phyloP scores from a whole-genome alignment of 2,797 vertebrate species.

The Gallirallus australis region DNA sequence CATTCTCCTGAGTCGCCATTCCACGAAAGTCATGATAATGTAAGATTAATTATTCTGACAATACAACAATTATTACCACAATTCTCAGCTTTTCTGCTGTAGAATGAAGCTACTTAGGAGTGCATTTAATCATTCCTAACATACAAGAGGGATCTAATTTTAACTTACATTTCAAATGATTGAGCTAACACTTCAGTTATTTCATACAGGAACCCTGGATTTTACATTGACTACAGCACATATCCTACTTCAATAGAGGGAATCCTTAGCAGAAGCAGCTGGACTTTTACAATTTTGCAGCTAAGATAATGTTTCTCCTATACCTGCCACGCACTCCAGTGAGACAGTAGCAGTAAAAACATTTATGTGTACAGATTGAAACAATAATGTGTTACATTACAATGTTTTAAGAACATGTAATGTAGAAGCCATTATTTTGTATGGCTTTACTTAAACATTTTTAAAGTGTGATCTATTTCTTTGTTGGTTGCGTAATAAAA shows the following conservation, averaged over 20 bases:
- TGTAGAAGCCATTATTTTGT: neutral
- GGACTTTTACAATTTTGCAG: neutral
- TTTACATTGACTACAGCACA: neutral
- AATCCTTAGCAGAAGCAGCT: neutral
- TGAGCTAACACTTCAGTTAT: neutral
- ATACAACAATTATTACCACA: neutral
- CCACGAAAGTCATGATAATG: neutral
- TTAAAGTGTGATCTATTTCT: neutral
- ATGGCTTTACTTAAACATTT: neutral
- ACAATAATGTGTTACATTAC: neutral
- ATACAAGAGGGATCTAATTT: neutral
- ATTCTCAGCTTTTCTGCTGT: neutral
- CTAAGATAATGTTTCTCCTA: neutral
- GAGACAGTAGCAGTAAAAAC: neutral
- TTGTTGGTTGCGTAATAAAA: neutral
- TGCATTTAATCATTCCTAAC: neutral
- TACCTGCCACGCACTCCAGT: neutral
- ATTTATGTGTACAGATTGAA: neutral
- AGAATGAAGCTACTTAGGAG: neutral
- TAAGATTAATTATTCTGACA: neutral
- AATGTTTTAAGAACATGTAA: neutral
- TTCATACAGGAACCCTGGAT: neutral
- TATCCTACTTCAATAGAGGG: neutral
- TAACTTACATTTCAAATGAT: neutral
- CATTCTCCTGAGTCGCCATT: neutral